Conservation (phyloP, 1,140 invertebrate species). For the Brachystomella parvula region DNA sequence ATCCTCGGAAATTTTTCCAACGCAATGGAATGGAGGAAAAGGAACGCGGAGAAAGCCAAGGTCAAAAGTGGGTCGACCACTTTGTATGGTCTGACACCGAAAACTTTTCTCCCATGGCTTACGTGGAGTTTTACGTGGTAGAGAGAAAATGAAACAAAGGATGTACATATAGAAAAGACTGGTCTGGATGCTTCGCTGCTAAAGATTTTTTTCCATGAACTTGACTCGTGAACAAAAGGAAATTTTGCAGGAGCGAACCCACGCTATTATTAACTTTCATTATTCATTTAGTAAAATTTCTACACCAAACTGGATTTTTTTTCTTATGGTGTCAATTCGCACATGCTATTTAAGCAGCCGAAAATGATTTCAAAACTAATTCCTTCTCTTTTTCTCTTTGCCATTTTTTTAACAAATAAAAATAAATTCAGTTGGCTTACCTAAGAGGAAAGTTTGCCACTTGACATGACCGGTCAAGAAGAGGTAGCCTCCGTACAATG, state of each 20-base stretch:
- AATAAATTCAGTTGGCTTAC: conserved; percentile 49
- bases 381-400: not conserved
- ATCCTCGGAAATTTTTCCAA: no score
- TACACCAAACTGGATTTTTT: no score
- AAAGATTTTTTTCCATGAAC: not conserved
- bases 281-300: no score
- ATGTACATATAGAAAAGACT: not conserved
- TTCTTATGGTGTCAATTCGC: no score
- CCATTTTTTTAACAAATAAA: not conserved
- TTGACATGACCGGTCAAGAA: conserved; percentile 51
- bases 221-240: not conserved
- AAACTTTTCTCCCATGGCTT: not conserved
- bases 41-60: not conserved
- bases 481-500: conserved; percentile 75
- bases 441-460: conserved; percentile 62
- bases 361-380: no score
- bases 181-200: not conserved
- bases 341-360: no score
- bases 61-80: not conserved
- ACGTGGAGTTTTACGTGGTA: not conserved
- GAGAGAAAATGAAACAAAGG: not conserved
- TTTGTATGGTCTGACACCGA: not conserved
- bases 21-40: no score
- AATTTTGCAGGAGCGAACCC: not conserved
- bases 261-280: no score